Conservation (phyloP, 2,797 vertebrate species). For the Buceros bicornis region DNA sequence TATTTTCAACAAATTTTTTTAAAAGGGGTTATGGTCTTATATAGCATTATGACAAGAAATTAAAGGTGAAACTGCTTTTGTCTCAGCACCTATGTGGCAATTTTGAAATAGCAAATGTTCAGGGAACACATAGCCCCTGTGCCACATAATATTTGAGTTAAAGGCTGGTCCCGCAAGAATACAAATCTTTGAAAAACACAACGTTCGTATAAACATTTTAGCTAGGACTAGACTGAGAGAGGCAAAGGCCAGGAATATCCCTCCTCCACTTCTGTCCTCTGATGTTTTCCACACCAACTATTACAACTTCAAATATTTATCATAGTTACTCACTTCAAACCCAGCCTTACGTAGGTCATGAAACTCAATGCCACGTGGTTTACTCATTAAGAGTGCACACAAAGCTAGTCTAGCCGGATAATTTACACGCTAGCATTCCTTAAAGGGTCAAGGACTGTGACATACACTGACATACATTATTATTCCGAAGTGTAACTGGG, state of each 20-base stretch:
- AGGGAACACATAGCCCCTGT: background rate
- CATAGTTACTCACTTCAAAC: background rate
- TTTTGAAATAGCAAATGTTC: background rate
- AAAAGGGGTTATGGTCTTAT: background rate
- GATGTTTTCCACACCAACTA: background rate
- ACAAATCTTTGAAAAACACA: background rate
- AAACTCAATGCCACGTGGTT: background rate
- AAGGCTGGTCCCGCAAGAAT: background rate
- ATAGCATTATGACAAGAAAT: background rate
- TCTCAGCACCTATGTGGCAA: background rate
- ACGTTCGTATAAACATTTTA: background rate
- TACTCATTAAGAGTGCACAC: accelerated
- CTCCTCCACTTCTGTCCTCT: background rate
- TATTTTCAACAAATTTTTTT: background rate
- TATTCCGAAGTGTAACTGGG: background rate
- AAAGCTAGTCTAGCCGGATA: background rate
- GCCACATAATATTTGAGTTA: background rate
- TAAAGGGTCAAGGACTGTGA: background rate
- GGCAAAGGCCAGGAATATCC: background rate
- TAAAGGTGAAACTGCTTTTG: background rate
- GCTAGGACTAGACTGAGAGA: background rate
- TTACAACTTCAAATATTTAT: background rate
- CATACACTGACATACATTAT: background rate
- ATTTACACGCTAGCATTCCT: background rate
- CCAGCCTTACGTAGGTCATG: accelerated